phyloP scores from a whole-genome alignment of 1,140 invertebrate genomes.

The Catajapyx aquilonaris region DNA sequence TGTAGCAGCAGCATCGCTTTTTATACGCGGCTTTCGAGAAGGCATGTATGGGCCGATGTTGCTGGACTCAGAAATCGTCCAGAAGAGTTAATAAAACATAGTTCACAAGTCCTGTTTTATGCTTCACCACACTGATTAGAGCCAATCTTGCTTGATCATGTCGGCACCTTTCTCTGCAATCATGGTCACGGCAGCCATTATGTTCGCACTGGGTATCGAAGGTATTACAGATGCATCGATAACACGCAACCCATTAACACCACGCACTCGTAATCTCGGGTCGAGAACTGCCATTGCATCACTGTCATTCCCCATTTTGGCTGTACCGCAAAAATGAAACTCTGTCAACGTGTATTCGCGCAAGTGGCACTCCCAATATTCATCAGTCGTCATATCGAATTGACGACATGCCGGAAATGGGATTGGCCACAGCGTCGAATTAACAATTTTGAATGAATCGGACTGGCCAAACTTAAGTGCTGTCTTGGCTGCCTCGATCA shows the following conservation, averaged over 20 bases:
- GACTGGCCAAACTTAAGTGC: slow-evolving; percentile 13
- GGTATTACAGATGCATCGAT: slow-evolving; percentile 27
- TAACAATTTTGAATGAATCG: slow-evolving; percentile 14
- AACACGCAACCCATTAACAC: slow-evolving; percentile 21
- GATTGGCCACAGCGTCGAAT: slow-evolving; percentile 12
- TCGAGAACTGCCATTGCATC: slow-evolving; percentile 12
- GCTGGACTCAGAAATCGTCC: too few species aligned
- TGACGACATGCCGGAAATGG: slow-evolving; percentile 14
- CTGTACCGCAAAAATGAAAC: slow-evolving; percentile 13
- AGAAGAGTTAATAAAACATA: too few species aligned
- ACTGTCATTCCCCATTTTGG: slow-evolving; percentile 5
- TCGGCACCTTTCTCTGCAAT: slow-evolving; percentile 21
- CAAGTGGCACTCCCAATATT: slow-evolving; percentile 17
- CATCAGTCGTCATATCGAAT: slow-evolving; percentile 11
- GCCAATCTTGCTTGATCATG: slow-evolving; percentile 19
- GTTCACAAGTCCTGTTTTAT: too few species aligned
- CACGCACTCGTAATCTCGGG: slow-evolving; percentile 20
- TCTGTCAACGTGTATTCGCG: slow-evolving; percentile 13
- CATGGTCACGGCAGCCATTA: slow-evolving; percentile 23
- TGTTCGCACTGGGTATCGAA: slow-evolving; percentile 22
- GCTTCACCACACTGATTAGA: too few species aligned
- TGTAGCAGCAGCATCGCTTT: too few species aligned
- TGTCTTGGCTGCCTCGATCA: slow-evolving; percentile 14
- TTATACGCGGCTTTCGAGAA: too few species aligned
- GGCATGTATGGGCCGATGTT: too few species aligned